Evolutionary conservation across 1,140 invertebrate genomes (phyloP), one percentile per base, ranked within the genome.

Genomic region (Drosophila littoralis): DNA sequence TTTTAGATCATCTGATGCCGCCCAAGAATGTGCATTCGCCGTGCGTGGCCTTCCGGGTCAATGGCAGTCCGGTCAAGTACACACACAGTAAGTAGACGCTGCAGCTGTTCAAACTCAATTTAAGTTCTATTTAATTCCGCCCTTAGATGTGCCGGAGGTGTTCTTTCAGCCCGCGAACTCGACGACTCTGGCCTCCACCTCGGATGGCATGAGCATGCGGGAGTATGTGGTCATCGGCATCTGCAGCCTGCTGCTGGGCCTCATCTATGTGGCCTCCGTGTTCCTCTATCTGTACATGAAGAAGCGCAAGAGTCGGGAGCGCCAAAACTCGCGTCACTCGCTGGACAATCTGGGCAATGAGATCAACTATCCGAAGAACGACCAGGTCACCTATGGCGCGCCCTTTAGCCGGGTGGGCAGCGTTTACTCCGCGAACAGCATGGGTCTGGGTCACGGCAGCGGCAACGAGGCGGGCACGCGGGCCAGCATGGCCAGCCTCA

Each of bases 211-310:
- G 33, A 94, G 94, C 9, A 93, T 94, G 7, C 94, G 94, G 1
- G 96, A 97, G 90, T 97, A 97, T 75, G 94, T 97, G 0, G 96
- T 96, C 0, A 97, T 98, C 48, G 97, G 96, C 9, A 93, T 97
- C 8, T 96, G 96, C 74, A 96, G 96, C 1, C 93, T 97, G 36
- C 93, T 97, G 2, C 93, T 98, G 5, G 96, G 96, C 0, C 92
- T 97, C 10, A 96, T 97, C 74, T 98, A 97, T 80, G 95, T 97
- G 2, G 95, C 96, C 0, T 97, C 96, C 10, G 95, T 97, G 6
- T 95, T 97, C 17, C 93, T 97, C 0, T 97, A 97, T 83, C 90
- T 98, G 7, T 96, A 96, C 78, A 94, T 96, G 52, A 94, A 95
- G 73, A 94, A 94, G 81, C 91, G 93, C 17, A 92, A 92, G 60